Evolutionary conservation across 1,140 invertebrate genomes (phyloP).

Genomic region (Camponotus vicinus): DNA sequence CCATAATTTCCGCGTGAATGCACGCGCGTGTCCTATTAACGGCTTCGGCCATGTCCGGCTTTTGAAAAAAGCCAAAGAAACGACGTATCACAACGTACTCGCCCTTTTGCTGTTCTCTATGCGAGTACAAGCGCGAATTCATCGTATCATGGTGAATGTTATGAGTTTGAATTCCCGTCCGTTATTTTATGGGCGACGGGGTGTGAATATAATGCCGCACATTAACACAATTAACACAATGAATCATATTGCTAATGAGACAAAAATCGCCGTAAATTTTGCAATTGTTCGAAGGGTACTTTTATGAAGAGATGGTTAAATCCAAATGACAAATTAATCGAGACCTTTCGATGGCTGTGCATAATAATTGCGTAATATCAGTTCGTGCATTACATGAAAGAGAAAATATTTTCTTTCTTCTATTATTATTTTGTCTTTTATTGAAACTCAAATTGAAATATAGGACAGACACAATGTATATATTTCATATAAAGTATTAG

Average conservation of each 20-base stretch:
- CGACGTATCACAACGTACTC: slow-evolving; percentile 65
- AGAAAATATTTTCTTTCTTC: not conserved
- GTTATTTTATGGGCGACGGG: slow-evolving; percentile 46
- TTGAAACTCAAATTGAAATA: not conserved
- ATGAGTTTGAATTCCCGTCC: slow-evolving; percentile 30
- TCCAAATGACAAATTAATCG: not conserved
- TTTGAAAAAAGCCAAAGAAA: slow-evolving; percentile 66
- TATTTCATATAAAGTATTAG: too few species aligned
- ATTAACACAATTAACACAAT: slow-evolving; percentile 36
- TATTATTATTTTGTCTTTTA: slow-evolving; percentile 17
- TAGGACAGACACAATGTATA: too few species aligned
- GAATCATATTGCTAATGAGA: slow-evolving; percentile 28
- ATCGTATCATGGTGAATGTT: slow-evolving; percentile 42
- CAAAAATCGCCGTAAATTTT: slow-evolving; percentile 31
- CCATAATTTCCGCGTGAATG: slow-evolving; percentile 73
- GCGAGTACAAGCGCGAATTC: slow-evolving; percentile 36
- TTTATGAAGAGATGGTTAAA: not conserved
- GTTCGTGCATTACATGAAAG: not conserved
- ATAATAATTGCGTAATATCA: slow-evolving; percentile 3
- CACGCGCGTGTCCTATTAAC: slow-evolving; percentile 72
- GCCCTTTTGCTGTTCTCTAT: slow-evolving; percentile 49
- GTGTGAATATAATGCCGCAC: slow-evolving; percentile 3
- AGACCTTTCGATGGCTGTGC: not conserved
- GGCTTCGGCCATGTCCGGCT: slow-evolving; percentile 46
- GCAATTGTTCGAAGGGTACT: slow-evolving; percentile 8